Evolutionary conservation across 2,113 vertebrate species (phyloP), one percentile per base, ranked within the genome.

Genomic region (Rhinoptilus africanus): DNA sequence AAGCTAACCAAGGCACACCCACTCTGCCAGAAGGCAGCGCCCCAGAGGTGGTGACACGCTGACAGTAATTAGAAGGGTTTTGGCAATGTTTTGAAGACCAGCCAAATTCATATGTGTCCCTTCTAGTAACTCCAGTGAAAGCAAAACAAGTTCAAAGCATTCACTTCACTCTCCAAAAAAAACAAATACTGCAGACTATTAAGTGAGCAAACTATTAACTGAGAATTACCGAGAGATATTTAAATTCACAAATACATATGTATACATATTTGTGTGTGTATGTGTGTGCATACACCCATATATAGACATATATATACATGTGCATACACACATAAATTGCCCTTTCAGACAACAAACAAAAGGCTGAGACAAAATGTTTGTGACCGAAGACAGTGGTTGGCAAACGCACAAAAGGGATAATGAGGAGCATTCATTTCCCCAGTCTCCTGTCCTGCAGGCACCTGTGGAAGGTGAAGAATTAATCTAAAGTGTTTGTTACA

Each of bases 121-220:
- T 92, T 79, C 91, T 83, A 71, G 75, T 51, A 89, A 96, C 45
- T 53, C 35, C 76, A 86, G 79, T 30, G 78, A 95, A 75, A 97
- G 62, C 64, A 93, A 94, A 97, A 94, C 77, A 83, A 85, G 81
- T 92, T 97, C 94, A 95, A 94, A 96, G 85, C 48, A 56, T n/a
- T 82, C 47, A 30, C 41, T 84, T 86, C 64, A 63, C 51, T 83
- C 73, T 67, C 34, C 67, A 92, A 73, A 91, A 91, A 94, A 92
- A 94, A 75, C 37, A 93, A 92, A 92, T 82, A 76, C 62, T 87
- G 37, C 15, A 77, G 56, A 76, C 67, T 69, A 89, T 48, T 88
- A 68, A 80, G 28, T 63, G 24, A 85, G 75, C 26, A 83, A 56
- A n/a, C 23, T 50, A 87, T 90, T 90, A 92, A 45, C 14, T 30